Conservation (phyloP, 64 coral and sea anemone species). For the Anthopleura sola region DNA sequence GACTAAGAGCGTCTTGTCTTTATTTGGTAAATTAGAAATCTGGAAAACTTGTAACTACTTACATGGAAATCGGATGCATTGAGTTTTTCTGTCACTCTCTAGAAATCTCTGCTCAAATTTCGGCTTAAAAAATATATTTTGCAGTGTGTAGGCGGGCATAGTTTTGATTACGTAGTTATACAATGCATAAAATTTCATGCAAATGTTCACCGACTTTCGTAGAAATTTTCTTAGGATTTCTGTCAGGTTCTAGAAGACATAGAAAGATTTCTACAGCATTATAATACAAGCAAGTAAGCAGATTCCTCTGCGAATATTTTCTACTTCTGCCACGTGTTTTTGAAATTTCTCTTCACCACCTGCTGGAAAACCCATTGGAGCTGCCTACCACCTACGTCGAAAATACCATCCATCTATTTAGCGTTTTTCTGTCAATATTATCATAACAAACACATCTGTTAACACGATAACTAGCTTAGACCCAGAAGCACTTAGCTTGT, state of each 20-base stretch:
- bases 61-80: too few relatives aligned
- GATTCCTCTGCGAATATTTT: background rate
- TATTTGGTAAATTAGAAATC: background rate
- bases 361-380: background rate
- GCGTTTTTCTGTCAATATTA: slow-evolving; percentile 14
- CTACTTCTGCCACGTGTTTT: background rate
- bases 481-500: background rate
- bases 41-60: too few relatives aligned
- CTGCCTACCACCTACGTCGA: background rate
- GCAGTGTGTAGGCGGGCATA: background rate
- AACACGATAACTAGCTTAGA: background rate
- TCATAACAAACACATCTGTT: background rate
- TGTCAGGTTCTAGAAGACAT: background rate
- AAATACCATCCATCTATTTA: background rate
- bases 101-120: background rate
- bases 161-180: too few relatives aligned
- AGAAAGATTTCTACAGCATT: background rate
- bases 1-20: background rate
- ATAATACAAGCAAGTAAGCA: background rate
- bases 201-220: too few relatives aligned
- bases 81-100: background rate
- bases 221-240: background rate
- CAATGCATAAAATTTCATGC: too few relatives aligned
- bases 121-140: background rate
- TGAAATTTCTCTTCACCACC: background rate